Evolutionary conservation across 2,797 vertebrate species (phyloP).

Genomic region (Melanotaenia parkinsoni): DNA sequence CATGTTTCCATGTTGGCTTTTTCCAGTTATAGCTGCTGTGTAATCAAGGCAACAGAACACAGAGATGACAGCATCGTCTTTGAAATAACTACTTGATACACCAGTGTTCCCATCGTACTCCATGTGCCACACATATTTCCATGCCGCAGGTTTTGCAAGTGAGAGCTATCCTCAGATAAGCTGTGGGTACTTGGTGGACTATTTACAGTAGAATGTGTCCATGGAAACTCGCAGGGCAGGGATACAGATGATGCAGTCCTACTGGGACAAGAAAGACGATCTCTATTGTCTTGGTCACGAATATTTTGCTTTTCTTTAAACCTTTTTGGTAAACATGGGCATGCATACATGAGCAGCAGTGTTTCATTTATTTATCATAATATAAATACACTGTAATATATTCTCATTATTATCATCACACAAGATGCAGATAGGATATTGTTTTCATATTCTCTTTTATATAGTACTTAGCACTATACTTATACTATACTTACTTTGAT

Average conservation of each 20-base stretch:
- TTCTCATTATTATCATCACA: too few relatives aligned
- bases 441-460: not conserved
- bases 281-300: not conserved
- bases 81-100: conserved; percentile 45
- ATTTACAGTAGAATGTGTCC: conserved; percentile 30
- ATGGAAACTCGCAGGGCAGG: conserved; percentile 28
- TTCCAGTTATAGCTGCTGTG: conserved; percentile 61
- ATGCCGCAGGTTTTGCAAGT: conserved; percentile 12
- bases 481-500: too few relatives aligned
- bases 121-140: conserved; percentile 36
- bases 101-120: conserved; percentile 32
- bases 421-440: not conserved
- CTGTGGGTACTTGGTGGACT: conserved; percentile 17
- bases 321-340: not conserved
- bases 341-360: not conserved
- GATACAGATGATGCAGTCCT: not conserved
- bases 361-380: not conserved
- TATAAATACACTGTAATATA: not conserved
- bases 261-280: not conserved
- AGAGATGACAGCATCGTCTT: conserved; percentile 27
- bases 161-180: conserved; percentile 35
- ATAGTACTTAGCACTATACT: not conserved
- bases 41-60: conserved; percentile 38
- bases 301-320: not conserved
- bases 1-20: conserved; percentile 51